Evolutionary conservation across 2,888 invertebrate species (phyloP).

Genomic region (Drosophila falleni): DNA sequence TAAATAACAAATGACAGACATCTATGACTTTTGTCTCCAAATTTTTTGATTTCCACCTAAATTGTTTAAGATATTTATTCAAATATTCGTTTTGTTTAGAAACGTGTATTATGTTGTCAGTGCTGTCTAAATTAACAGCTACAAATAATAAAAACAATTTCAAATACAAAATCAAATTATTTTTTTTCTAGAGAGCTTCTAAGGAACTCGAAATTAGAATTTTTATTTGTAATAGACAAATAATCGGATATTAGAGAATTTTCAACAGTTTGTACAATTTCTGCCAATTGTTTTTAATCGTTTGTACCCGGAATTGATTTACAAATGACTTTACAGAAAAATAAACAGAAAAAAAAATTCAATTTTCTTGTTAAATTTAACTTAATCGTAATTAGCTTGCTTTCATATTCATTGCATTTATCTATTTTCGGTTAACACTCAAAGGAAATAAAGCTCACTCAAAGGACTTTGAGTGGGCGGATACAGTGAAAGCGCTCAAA

Average conservation of each 20-base stretch:
- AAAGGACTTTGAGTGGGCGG: slow-evolving; percentile 33
- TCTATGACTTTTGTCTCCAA: not conserved
- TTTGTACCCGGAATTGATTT: not conserved
- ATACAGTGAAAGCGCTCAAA: slow-evolving; percentile 29
- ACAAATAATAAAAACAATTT: too few species aligned
- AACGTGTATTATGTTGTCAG: not conserved
- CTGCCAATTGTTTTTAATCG: not conserved
- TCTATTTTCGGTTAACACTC: slow-evolving; percentile 4
- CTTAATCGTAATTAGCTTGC: not conserved
- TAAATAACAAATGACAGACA: slow-evolving; percentile 23
- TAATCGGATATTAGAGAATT: not conserved
- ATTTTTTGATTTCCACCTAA: not conserved
- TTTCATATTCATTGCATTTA: not conserved
- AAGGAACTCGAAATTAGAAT: too few species aligned
- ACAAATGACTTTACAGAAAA: not conserved
- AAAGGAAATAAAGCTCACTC: slow-evolving; percentile 24
- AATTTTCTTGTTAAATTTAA: not conserved
- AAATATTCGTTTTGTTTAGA: not conserved
- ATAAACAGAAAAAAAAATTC: not conserved
- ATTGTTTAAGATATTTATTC: too few species aligned
- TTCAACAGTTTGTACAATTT: not conserved
- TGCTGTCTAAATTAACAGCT: too few species aligned
- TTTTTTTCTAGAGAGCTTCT: too few species aligned
- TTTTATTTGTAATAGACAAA: too few species aligned
- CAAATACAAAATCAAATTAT: too few species aligned